A percentile compares a stretch with the other conserved stretches of the same genome.
Conservation (phyloP, 2,113 vertebrate genomes). For the Pollachius pollachius region DNA sequence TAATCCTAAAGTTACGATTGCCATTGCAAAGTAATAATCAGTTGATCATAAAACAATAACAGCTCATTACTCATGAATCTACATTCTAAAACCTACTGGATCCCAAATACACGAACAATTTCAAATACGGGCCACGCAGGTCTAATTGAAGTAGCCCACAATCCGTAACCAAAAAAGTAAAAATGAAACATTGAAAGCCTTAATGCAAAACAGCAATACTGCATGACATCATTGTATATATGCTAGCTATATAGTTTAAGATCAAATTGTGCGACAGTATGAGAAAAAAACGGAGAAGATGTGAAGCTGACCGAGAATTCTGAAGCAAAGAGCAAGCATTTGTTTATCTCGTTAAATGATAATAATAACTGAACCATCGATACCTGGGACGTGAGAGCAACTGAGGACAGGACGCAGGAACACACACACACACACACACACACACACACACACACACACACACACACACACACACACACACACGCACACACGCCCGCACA, state of each 20-base stretch:
- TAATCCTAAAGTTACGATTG: too few relatives aligned
- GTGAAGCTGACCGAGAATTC: constrained; percentile 14
- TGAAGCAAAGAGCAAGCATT: constrained; percentile 16
- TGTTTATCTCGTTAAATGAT: constrained; percentile 32
- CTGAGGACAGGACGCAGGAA: constrained; percentile 40
- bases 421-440: constrained; percentile 25
- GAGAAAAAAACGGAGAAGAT: constrained; percentile 6
- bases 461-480: too few relatives aligned
- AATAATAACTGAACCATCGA: constrained; percentile 27
- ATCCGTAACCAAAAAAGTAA: too few relatives aligned
- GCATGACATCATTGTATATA: background rate
- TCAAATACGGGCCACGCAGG: too few relatives aligned
- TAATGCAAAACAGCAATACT: constrained; percentile 5
- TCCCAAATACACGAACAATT: too few relatives aligned
- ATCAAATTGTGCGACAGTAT: background rate
- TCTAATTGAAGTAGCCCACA: too few relatives aligned
- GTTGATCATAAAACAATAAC: too few relatives aligned
- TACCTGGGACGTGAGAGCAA: constrained; percentile 34
- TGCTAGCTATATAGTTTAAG: background rate
- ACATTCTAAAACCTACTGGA: too few relatives aligned
- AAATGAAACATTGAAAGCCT: constrained; percentile 3
- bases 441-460: constrained; percentile 11
- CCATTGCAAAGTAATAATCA: too few relatives aligned
- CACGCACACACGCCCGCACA: too few relatives aligned
- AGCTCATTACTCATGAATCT: too few relatives aligned